Evolutionary conservation across 2,888 invertebrate species (phyloP), one percentile per base, ranked within the genome.

Genomic region (Chrysolina americana): DNA sequence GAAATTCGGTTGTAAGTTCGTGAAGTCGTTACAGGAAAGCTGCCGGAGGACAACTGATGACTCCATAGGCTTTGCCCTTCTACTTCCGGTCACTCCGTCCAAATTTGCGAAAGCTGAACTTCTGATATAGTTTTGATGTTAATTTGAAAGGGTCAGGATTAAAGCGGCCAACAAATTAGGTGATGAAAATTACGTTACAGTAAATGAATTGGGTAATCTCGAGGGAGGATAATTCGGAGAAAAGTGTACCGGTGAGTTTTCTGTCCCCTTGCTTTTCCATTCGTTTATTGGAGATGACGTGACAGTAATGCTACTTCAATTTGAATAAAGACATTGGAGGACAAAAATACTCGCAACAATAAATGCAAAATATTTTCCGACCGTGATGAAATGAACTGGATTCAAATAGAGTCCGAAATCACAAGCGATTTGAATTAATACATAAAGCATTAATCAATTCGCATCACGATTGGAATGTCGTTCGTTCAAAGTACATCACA

Each of bases 61-160:
- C 59, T 59, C 59, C 59, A 36, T 28, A 36, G 59, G 59, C 36
- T 59, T 28, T 69, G 68, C 53, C n/a, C 68, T 41, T 53, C 65
- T 36, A 56, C 68, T 59, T 72, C 75, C 69, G 71, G 71, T 44
- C 68, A 65, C 53, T 66, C 71, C 64, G 56, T 17, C 68, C 71
- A 56, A 75, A 75, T 71, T 75, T 68, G 59, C 75, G 59, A 59
- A 63, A 47, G 69, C 65, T 56, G 50, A 73, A 72, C 71, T 75
- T 69, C 65, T 72, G 72, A 72, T 70, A 75, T 70, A 76, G 73
- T 76, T 74, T 74, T 71, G 71, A 76, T 70, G 76, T 76, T 76
- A 71, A 75, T 71, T 75, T 65, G 71, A 68, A 75, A 71, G 75
- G 75, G 71, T 71, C 74, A 65, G 48, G 74, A 71, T 74, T 74